A percentile compares a stretch with the other conserved stretches of the same genome.
phyloP scores from a whole-genome alignment of 2,113 vertebrate species.

The Perca flavescens region DNA sequence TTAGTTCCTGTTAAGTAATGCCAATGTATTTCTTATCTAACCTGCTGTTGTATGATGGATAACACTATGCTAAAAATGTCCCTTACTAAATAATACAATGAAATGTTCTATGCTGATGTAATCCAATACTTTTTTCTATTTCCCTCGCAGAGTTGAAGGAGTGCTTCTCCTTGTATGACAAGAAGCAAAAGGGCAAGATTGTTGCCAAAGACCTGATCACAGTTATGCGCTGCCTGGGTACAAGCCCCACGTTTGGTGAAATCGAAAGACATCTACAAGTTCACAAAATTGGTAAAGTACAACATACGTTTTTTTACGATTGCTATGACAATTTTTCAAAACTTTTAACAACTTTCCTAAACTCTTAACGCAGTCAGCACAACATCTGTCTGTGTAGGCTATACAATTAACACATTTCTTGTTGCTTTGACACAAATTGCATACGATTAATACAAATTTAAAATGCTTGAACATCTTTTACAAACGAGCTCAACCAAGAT shows the following conservation, averaged over 20 bases:
- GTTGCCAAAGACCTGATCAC: conserved; percentile 88
- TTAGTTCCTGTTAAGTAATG: background rate
- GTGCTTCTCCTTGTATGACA: conserved; percentile 97
- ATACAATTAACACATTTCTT: no score
- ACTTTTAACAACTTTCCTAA: no score
- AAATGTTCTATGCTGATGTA: no score
- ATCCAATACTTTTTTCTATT: background rate
- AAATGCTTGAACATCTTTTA: no score
- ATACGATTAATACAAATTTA: no score
- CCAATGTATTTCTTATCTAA: background rate
- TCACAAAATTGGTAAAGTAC: conserved; percentile 88
- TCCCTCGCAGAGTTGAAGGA: conserved; percentile 93
- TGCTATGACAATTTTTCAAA: no score
- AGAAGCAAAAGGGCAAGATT: conserved; percentile 93
- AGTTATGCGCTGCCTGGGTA: conserved; percentile 93
- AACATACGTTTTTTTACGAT: background rate
- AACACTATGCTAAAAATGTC: background rate
- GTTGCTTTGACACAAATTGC: no score
- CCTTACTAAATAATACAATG: background rate
- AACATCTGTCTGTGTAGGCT: no score
- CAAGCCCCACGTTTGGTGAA: conserved; percentile 89
- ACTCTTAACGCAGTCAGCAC: no score
- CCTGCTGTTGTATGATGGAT: background rate
- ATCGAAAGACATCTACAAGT: conserved; percentile 89
- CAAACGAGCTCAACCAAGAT: no score